Evolutionary conservation across 2,113 vertebrate species (phyloP).

Genomic region (Terrapene triunguis): DNA sequence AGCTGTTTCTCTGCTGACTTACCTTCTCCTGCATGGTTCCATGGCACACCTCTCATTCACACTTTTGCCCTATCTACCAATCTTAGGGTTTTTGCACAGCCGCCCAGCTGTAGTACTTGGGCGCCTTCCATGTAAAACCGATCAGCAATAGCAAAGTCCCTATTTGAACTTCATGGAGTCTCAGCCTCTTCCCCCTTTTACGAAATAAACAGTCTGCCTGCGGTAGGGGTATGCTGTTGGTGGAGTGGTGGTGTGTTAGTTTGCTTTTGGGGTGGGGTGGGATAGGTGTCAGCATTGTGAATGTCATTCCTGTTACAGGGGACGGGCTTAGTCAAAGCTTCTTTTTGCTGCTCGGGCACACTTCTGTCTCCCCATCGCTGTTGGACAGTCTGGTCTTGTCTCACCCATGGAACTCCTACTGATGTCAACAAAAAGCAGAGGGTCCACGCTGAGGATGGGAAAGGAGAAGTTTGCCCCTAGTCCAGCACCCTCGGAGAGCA

Average conservation of each 20-base stretch:
- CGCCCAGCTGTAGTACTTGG: fast-evolving
- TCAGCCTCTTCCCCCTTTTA: not conserved
- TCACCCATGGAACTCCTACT: not conserved
- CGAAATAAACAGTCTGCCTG: not conserved
- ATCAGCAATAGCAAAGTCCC: not conserved
- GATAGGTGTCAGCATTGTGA: not conserved
- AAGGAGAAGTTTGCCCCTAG: fast-evolving
- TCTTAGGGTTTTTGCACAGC: not conserved
- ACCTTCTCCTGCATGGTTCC: fast-evolving
- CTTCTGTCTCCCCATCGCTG: not conserved
- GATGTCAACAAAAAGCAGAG: not conserved
- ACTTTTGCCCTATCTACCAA: not conserved
- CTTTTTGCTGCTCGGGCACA: not conserved
- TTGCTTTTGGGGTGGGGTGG: not conserved
- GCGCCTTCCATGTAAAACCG: not conserved
- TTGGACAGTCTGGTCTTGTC: not conserved
- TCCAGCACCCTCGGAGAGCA: not conserved
- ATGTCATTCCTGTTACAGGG: not conserved
- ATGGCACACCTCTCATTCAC: fast-evolving
- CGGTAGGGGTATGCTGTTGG: not conserved
- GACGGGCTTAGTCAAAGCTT: not conserved
- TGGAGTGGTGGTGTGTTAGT: not conserved
- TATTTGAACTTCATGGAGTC: fast-evolving
- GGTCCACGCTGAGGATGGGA: fast-evolving
- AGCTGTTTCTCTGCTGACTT: not conserved